Conservation (phyloP, 2,113 vertebrate genomes). For the Ammodytes marinus region DNA sequence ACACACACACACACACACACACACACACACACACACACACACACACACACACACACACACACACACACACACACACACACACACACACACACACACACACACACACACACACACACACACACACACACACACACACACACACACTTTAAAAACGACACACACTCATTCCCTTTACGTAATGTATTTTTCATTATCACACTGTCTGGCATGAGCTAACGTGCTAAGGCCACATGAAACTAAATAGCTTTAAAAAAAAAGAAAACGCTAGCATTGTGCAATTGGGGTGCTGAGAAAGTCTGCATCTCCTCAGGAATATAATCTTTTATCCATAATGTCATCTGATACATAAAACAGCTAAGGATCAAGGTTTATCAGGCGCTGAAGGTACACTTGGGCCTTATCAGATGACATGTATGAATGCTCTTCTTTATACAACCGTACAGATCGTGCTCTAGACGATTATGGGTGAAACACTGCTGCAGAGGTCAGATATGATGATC, state of each 20-base stretch:
- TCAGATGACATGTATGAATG: constrained; percentile 14
- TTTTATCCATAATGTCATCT: constrained; percentile 24
- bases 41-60: background rate
- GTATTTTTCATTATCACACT: constrained; percentile 5
- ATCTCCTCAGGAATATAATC: background rate
- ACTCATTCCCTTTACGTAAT: background rate
- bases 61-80: background rate
- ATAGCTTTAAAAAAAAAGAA: constrained; percentile 21
- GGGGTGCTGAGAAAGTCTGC: background rate
- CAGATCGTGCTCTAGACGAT: too few species aligned
- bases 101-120: background rate
- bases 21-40: constrained; percentile 5
- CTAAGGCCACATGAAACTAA: background rate
- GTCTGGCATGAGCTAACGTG: background rate
- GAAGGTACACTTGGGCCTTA: background rate
- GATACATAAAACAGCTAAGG: background rate
- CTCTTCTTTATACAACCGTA: background rate
- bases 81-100: background rate
- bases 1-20: background rate
- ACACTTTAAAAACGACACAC: background rate
- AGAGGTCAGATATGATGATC: background rate
- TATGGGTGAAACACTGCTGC: background rate
- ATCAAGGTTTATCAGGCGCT: constrained; percentile 9
- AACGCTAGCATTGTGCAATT: background rate
- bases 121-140: background rate